Evolutionary conservation across 2,797 vertebrate genomes (phyloP).

Genomic region (Falco berigora): DNA sequence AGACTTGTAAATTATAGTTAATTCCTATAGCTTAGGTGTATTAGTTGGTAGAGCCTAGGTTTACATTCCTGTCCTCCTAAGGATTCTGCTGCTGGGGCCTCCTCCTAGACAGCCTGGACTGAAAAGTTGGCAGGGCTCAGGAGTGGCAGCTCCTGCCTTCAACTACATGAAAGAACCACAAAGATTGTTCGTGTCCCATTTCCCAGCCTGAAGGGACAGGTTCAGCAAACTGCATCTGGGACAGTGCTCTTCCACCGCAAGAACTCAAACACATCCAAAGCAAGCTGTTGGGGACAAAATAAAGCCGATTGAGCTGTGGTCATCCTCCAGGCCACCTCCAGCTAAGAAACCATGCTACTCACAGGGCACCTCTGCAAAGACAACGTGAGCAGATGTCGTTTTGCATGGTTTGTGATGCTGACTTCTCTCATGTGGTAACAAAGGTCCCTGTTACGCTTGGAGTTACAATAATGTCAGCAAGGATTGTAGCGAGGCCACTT

Average conservation of each 20-base stretch:
- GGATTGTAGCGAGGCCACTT: not conserved
- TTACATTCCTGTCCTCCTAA: not conserved
- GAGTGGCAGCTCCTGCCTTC: not conserved
- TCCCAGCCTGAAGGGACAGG: not conserved
- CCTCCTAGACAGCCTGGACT: not conserved
- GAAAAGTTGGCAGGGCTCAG: not conserved
- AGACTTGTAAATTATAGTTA: conserved; percentile 25
- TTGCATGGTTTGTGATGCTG: not conserved
- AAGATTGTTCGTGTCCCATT: not conserved
- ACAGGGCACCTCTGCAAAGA: not conserved
- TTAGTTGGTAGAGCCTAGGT: not conserved
- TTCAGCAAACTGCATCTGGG: not conserved
- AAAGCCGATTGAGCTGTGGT: not conserved
- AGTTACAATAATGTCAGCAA: not conserved
- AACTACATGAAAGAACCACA: not conserved
- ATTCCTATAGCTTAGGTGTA: not conserved
- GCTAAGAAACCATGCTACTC: not conserved
- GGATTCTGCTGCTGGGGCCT: not conserved
- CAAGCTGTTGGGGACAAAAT: not conserved
- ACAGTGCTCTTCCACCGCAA: not conserved
- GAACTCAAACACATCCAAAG: not conserved
- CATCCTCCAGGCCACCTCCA: not conserved
- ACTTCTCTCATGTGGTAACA: not conserved
- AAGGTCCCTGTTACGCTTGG: not conserved
- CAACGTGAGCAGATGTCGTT: not conserved